phyloP scores from a whole-genome alignment of 2,797 vertebrate species.

The Sebastes trivittatus region DNA sequence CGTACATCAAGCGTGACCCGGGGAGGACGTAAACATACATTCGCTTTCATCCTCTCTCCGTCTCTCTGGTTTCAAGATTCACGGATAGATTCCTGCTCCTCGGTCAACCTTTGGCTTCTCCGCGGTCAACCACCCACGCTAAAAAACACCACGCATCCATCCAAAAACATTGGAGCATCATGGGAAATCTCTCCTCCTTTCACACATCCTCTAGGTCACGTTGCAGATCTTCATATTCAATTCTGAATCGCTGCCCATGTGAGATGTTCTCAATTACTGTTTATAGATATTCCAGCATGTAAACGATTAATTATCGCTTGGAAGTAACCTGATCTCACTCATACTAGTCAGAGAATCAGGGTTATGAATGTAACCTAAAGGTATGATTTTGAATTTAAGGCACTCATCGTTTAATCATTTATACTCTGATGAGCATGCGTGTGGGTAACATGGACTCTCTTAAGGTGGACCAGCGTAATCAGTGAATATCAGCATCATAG shows the following conservation, averaged over 20 bases:
- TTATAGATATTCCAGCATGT: not conserved
- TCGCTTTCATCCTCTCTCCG: conserved; percentile 36
- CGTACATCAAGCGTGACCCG: conserved; percentile 38
- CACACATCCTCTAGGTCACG: not conserved
- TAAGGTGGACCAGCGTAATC: no score
- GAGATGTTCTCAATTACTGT: not conserved
- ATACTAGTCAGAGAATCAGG: no score
- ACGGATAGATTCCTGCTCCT: conserved; percentile 67
- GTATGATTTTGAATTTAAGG: no score
- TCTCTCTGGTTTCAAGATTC: conserved; percentile 10
- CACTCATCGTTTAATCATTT: not conserved
- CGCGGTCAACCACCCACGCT: conserved; percentile 32
- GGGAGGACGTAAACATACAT: conserved; percentile 30
- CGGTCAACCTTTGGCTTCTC: conserved; percentile 69
- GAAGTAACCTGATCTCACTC: not conserved
- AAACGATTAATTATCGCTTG: not conserved
- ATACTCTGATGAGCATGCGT: not conserved
- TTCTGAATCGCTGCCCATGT: not conserved
- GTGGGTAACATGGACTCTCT: no score
- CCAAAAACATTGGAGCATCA: conserved; percentile 11
- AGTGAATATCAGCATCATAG: no score
- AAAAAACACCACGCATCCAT: conserved; percentile 8
- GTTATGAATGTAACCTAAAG: not conserved
- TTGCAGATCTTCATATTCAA: not conserved
- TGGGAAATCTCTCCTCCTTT: conserved; percentile 4